A percentile compares a stretch with the other conserved stretches of the same genome.
Evolutionary conservation across 2,797 vertebrate species (phyloP).

Genomic region (Taeniopygia guttata): DNA sequence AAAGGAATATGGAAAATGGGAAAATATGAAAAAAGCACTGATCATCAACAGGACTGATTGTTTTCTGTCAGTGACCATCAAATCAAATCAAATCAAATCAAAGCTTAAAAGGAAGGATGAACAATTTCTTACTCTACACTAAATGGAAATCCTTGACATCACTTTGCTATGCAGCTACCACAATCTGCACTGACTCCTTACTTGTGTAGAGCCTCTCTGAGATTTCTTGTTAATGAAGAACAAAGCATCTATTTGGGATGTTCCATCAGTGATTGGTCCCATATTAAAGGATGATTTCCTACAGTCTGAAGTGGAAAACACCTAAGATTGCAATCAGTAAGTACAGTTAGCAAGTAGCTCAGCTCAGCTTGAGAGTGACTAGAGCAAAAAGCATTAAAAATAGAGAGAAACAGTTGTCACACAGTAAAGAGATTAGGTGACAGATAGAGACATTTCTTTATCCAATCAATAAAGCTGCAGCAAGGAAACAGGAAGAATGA

Average conservation of each 20-base stretch:
- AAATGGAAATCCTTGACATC: neutral
- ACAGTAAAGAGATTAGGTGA: neutral
- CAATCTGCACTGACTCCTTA: neutral
- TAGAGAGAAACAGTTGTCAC: neutral
- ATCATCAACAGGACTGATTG: neutral
- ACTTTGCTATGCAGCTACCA: neutral
- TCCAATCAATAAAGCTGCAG: neutral
- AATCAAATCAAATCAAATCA: neutral
- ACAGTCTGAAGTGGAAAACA: neutral
- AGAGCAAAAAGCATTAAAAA: neutral
- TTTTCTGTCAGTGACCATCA: neutral
- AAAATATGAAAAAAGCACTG: neutral
- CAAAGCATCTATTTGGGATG: neutral
- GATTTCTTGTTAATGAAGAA: neutral
- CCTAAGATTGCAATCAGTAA: neutral
- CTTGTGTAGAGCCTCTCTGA: neutral
- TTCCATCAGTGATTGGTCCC: neutral
- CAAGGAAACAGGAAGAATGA: neutral
- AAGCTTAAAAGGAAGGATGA: neutral
- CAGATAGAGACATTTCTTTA: neutral
- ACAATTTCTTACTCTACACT: neutral
- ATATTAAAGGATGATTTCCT: neutral
- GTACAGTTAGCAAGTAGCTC: neutral
- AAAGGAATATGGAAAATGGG: neutral
- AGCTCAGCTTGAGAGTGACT: neutral